A percentile compares a stretch with the other conserved stretches of the same genome.
phyloP scores from a whole-genome alignment of 2,888 invertebrate genomes.

The Rhyacophila evoluta region DNA sequence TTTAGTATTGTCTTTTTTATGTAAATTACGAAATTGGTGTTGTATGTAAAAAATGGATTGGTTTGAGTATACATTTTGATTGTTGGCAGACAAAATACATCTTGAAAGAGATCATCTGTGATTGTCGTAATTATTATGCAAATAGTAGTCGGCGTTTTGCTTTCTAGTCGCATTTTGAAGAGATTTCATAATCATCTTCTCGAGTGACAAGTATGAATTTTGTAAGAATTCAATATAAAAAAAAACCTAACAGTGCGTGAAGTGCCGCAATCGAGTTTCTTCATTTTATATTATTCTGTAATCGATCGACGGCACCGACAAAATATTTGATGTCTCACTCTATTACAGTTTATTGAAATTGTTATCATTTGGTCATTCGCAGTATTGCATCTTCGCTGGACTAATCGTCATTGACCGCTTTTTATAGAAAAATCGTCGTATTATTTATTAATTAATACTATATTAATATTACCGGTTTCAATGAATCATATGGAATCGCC shows the following conservation, averaged over 20 bases:
- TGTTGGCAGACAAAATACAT: neutral
- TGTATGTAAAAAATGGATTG: neutral
- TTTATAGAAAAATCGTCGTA: neutral
- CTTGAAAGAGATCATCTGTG: neutral
- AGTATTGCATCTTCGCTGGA: neutral
- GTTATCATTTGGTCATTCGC: neutral
- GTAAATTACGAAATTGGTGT: neutral
- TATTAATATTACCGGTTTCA: neutral
- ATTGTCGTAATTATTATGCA: constrained; percentile 21
- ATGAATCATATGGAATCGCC: neutral
- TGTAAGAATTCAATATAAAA: neutral
- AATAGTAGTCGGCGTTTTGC: neutral
- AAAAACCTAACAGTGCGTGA: constrained; percentile 7
- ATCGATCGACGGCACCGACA: neutral
- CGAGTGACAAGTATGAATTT: constrained; percentile 12
- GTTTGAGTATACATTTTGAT: neutral
- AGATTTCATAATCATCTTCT: constrained; percentile 5
- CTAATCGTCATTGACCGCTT: neutral
- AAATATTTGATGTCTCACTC: neutral
- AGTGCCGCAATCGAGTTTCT: neutral
- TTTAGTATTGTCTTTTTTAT: neutral
- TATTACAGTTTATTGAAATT: neutral
- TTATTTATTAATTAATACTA: neutral
- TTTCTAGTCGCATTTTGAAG: neutral
- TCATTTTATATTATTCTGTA: neutral